These are phyloP conservation scores for Cynocephalus volans DNA, from an alignment of 2,113 vertebrate species.

Conservation along the genomic window DNA sequence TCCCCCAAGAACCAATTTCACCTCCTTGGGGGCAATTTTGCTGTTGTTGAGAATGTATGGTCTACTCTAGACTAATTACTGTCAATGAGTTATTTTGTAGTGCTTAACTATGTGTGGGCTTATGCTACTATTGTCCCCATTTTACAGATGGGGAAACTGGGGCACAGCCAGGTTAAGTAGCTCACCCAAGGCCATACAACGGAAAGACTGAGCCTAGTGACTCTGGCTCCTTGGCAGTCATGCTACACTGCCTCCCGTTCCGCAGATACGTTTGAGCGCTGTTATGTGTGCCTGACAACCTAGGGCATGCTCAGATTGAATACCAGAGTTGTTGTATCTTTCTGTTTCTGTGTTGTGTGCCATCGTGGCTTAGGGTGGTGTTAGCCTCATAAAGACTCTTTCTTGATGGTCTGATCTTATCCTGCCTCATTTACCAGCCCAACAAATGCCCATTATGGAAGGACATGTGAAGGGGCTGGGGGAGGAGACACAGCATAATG, in stretches of 20 bases:
- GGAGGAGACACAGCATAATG: neutral
- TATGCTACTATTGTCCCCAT: neutral
- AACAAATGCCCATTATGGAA: slow-evolving; percentile 66
- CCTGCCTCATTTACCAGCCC: slow-evolving; percentile 32
- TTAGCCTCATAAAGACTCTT: slow-evolving; percentile 44
- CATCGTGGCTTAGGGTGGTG: neutral
- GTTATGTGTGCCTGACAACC: neutral
- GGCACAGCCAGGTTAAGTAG: neutral
- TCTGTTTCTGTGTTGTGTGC: neutral
- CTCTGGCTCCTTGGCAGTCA: neutral
- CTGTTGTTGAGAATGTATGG: neutral
- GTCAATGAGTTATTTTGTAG: neutral
- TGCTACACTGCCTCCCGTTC: neutral
- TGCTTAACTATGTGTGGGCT: neutral
- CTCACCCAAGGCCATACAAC: neutral
- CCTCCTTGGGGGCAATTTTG: neutral
- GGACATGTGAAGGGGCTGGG: neutral
- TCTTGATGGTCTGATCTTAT: slow-evolving; percentile 51
- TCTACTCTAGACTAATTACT: neutral
- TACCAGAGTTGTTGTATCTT: neutral
- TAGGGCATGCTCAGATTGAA: neutral
- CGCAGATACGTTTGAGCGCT: neutral
- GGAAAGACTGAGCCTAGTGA: neutral
- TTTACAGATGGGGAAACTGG: neutral
- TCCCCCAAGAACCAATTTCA: neutral